phyloP scores from a whole-genome alignment of 2,888 invertebrate genomes.

The Hydroisotoma schaefferi region DNA sequence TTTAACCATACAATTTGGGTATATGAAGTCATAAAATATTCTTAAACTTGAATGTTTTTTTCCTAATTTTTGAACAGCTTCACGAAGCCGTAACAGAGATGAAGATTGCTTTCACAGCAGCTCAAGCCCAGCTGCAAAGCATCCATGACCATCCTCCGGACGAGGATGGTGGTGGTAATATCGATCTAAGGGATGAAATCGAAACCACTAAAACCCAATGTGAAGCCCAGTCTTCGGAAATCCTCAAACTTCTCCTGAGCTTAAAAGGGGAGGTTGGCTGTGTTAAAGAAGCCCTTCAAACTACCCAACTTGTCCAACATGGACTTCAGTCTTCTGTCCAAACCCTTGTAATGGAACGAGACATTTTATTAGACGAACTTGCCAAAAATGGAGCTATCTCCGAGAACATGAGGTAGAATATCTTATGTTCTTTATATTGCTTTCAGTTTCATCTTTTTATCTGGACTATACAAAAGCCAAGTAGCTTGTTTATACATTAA shows the following conservation, averaged over 20 bases:
- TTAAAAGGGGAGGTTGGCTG: slow-evolving; percentile 49
- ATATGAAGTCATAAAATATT: too few species aligned
- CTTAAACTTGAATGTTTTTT: too few species aligned
- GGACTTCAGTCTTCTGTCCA: slow-evolving; percentile 46
- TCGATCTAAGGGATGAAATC: slow-evolving; percentile 45
- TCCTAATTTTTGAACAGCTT: slow-evolving; percentile 43
- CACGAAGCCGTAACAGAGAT: slow-evolving; percentile 50
- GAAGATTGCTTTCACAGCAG: slow-evolving; percentile 50
- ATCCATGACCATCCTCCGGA: too few species aligned
- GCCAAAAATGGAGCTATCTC: slow-evolving; percentile 49
- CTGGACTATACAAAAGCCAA: too few species aligned
- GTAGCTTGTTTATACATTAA: too few species aligned
- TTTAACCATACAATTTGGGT: too few species aligned
- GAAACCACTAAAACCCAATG: slow-evolving; percentile 48
- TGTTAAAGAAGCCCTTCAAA: slow-evolving; percentile 47
- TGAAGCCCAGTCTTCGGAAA: slow-evolving; percentile 50
- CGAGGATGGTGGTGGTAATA: slow-evolving; percentile 48
- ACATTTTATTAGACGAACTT: slow-evolving; percentile 48
- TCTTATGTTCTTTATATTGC: too few species aligned
- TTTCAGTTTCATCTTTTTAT: too few species aligned
- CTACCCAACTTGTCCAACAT: slow-evolving; percentile 48
- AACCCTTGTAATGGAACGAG: slow-evolving; percentile 47
- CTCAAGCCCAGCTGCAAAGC: slow-evolving; percentile 49
- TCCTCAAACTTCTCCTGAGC: slow-evolving; percentile 49
- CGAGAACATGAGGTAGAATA: slow-evolving; percentile 46